Evolutionary conservation across 2,888 invertebrate genomes (phyloP), one percentile per base, ranked within the genome.

Genomic region (Scaptomyza caliginosa): DNA sequence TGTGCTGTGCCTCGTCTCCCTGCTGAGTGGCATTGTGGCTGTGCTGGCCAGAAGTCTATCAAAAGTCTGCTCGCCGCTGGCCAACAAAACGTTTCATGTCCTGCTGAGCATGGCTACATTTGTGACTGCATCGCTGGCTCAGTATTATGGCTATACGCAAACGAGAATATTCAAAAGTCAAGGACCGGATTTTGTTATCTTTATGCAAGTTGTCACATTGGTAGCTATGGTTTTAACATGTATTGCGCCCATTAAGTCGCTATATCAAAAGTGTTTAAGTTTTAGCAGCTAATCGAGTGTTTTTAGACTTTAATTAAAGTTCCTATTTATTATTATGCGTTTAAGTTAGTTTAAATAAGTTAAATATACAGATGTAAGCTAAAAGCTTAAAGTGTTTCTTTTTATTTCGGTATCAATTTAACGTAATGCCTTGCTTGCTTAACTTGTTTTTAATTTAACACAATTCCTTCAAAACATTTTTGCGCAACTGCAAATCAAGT

Each of bases 41-140:
- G 64, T 81, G 1, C 72, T 86, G 36, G 78, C 89, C 0, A 62
- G 78, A 5, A 62, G 50, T 19, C 17, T 89, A 5, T 67, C 69
- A 4, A 60, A 52, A 3, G 4, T 39, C 2, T 26, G 86, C 1
- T 77, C 75, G 0, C 90, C 90, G 0, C 46, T 90, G 24, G 36
- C 80, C n/a, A 90, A 88, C 58, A 90, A 90, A 51, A 77, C 78
- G 8, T 64, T 90, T 42, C 90, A 90, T 57, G 86, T 85, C 23
- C 16, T 85, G 4, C 52, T 90, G 17, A 88, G 90, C 23, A 34
- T 90, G 28, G 66, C 71, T 2, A 78, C 89, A 7, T 90, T 86
- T 59, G 81, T 85, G 3, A 71, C 82, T 4, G 90, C 89, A 8
- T 70, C 89, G 73, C n/a, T 86, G 43, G 75, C 89, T 0, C 87